Percentiles rank a stretch among this genome's conserved stretches.
Conservation (phyloP, 2,888 invertebrate species). For the Frankliniella intonsa region DNA sequence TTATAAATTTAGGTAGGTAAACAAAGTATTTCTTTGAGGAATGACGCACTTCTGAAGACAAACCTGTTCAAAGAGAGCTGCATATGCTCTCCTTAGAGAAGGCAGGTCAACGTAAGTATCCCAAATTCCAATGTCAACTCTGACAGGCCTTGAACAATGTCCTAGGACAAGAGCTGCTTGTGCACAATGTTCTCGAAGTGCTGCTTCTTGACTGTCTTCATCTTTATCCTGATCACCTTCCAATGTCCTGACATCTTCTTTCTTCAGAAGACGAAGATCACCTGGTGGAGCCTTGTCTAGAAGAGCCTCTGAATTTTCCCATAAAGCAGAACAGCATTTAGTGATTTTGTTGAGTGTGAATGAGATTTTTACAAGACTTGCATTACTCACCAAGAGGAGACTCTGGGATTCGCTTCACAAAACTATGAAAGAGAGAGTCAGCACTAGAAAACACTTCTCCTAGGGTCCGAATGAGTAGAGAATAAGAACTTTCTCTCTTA, state of each 20-base stretch:
- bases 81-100: constrained; percentile 66
- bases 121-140: constrained; percentile 6
- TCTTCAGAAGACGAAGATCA: constrained; percentile 56
- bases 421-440: constrained; percentile 67
- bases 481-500: constrained; percentile 61
- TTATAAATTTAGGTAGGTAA: not conserved
- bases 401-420: constrained; percentile 51
- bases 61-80: constrained; percentile 45
- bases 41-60: not conserved
- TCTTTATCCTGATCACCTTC: constrained; percentile 84
- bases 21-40: not conserved
- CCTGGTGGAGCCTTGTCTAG: constrained; percentile 52
- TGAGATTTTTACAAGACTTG: not conserved
- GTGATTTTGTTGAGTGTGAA: not conserved
- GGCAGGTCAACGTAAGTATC: constrained; percentile 61
- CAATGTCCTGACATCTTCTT: constrained; percentile 65
- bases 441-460: constrained; percentile 70
- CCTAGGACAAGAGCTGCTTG: not conserved
- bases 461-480: constrained; percentile 67
- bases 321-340: not conserved
- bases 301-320: constrained; percentile 45
- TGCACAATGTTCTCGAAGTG: constrained; percentile 42
- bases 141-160: constrained; percentile 2
- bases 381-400: constrained; percentile 44
- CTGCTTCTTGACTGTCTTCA: constrained; percentile 57